Evolutionary conservation across 1,140 invertebrate species (phyloP), one percentile per base, ranked within the genome.

Genomic region (Heliconius melpomene): DNA sequence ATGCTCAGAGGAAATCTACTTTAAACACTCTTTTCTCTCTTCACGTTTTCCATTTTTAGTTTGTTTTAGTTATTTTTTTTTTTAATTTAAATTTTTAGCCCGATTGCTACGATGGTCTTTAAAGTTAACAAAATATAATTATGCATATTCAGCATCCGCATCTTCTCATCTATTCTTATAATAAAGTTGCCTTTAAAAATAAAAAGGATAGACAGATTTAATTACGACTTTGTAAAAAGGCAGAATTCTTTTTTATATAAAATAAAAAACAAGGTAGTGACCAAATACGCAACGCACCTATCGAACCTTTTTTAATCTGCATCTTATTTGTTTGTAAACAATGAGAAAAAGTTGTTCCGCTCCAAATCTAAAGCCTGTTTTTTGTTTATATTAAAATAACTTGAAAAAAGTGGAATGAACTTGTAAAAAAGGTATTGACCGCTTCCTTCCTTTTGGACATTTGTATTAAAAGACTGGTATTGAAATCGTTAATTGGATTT

Each of bases 381-480:
- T 80, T 80, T 80, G 26, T 76, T 32, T 38, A 38, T 54, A 57
- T 72, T 46, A 60, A 46, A 76, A 72, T 71, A 74, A 46, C 52
- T 66, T 40, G 29, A 71, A 79, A 52, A 70, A 70, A 74, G 36
- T 66, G 57, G 38, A 76, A 70, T 76, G 75, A 16, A 70, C 38
- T 32, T 66, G 74, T 38, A 73, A 74, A 75, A 79, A 79, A 75
- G 66, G 38, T 40, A 57, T 60, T 54, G 57, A 46, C 40, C 11
- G 40, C 75, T 82, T 82, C 80, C 80, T 82, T 79, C 77, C 80
- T 82, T 46, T 76, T 72, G 26, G 60, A 66, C 60, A 29, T 66
- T 66, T 72, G 38, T 78, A 54, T 72, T 57, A 57, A 26, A 52
- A 23, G 70, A 72, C 36, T 54, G 70, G 54, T 66, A 66, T 66